Percentiles rank a stretch among this genome's conserved stretches.
phyloP scores from a whole-genome alignment of 2,888 invertebrate genomes.

The Noctua janthina region DNA sequence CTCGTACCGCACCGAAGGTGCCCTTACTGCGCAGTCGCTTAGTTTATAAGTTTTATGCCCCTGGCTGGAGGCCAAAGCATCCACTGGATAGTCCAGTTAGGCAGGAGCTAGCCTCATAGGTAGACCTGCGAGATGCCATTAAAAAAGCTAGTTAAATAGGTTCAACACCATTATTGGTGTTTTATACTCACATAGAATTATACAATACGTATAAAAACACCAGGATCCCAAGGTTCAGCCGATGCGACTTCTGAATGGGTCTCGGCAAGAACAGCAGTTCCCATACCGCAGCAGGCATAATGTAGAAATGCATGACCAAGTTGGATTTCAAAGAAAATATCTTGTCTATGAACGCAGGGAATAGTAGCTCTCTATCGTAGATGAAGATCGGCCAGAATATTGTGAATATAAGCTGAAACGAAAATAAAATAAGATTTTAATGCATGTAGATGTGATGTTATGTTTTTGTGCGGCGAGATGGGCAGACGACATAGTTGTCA shows the following conservation, averaged over 20 bases:
- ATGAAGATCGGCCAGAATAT: constrained; percentile 79
- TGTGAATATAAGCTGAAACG: constrained; percentile 75
- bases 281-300: constrained; percentile 73
- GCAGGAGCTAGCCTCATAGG: no score
- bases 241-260: constrained; percentile 65
- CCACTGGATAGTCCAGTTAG: no score
- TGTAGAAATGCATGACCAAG: constrained; percentile 73
- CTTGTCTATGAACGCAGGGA: constrained; percentile 76
- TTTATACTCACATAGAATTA: constrained; percentile 72
- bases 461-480: no score
- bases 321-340: constrained; percentile 73
- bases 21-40: no score
- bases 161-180: neutral
- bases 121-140: no score
- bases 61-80: no score
- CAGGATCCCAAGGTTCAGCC: constrained; percentile 56
- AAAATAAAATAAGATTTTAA: neutral
- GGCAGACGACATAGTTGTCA: no score
- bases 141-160: no score
- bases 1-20: no score
- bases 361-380: constrained; percentile 73
- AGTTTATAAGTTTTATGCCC: no score
- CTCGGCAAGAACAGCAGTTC: constrained; percentile 72
- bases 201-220: constrained; percentile 58
- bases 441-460: no score